A percentile compares a stretch with the other conserved stretches of the same genome.
phyloP scores from a whole-genome alignment of 64 coral and sea anemone species.

The Acropora yongei region DNA sequence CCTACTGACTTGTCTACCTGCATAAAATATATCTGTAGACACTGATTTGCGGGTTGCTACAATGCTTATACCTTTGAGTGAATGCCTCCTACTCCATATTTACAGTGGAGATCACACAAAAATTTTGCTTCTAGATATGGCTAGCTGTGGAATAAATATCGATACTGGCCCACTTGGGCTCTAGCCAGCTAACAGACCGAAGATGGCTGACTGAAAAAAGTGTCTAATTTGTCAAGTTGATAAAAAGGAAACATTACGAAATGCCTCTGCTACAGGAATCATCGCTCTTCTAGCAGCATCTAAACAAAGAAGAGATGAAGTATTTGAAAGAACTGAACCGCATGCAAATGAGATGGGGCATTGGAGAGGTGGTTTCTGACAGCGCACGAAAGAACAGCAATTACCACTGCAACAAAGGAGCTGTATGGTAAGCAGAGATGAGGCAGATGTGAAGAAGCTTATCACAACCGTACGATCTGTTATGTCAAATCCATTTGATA shows the following conservation, averaged over 20 bases:
- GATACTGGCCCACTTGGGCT: too few relatives aligned
- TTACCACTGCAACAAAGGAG: constrained; percentile 46
- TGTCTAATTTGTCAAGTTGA: too few relatives aligned
- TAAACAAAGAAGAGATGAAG: too few relatives aligned
- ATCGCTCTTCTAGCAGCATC: too few relatives aligned
- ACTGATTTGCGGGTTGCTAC: too few relatives aligned
- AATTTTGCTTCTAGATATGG: constrained; percentile 15
- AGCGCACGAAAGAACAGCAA: constrained; percentile 46
- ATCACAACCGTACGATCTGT: background rate
- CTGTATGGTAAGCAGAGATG: constrained; percentile 33
- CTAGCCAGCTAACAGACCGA: too few relatives aligned
- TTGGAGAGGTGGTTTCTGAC: constrained; percentile 59
- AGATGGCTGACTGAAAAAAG: too few relatives aligned
- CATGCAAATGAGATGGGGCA: background rate
- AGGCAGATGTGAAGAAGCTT: constrained; percentile 18
- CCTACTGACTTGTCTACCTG: background rate
- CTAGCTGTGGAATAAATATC: background rate
- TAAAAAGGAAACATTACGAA: too few relatives aligned
- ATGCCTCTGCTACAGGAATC: too few relatives aligned
- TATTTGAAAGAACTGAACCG: too few relatives aligned
- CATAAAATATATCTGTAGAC: too few relatives aligned
- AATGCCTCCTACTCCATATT: constrained; percentile 22
- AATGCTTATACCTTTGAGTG: background rate
- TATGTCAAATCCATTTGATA: constrained; percentile 56
- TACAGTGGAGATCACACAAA: constrained; percentile 3